phyloP scores from a whole-genome alignment of 2,113 vertebrate genomes.

The Chiloscyllium plagiosum region DNA sequence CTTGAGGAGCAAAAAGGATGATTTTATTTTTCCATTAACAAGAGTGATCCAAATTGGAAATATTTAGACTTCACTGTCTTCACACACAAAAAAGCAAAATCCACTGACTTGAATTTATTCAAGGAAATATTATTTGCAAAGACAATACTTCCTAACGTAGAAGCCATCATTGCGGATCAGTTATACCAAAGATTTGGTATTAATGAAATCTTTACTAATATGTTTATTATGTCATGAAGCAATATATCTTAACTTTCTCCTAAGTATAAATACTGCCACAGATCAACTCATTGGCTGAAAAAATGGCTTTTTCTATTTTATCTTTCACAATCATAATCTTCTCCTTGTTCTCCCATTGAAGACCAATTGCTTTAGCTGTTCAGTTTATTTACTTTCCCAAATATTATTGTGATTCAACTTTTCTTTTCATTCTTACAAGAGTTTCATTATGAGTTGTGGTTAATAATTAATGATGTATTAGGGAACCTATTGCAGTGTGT shows the following conservation, averaged over 20 bases:
- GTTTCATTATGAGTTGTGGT: neutral
- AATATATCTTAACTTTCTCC: neutral
- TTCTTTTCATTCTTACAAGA: neutral
- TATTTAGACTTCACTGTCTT: neutral
- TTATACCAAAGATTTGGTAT: neutral
- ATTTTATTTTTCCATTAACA: neutral
- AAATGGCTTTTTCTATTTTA: neutral
- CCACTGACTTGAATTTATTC: neutral
- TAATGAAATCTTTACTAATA: neutral
- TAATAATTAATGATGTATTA: conserved; percentile 17
- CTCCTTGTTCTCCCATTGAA: neutral
- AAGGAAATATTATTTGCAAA: neutral
- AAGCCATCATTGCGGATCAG: neutral
- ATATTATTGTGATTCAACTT: conserved; percentile 5
- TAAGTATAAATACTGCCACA: neutral
- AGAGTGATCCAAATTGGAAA: neutral
- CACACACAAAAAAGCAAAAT: neutral
- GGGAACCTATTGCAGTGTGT: neutral
- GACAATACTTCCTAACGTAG: neutral
- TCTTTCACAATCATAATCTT: neutral
- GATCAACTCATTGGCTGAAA: neutral
- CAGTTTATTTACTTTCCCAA: neutral
- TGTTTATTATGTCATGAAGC: neutral
- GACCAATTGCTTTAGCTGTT: neutral
- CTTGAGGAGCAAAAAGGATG: neutral